Evolutionary conservation across 2,888 invertebrate species (phyloP), one percentile per base, ranked within the genome.

Genomic region (Lasioglossum pauxillum): DNA sequence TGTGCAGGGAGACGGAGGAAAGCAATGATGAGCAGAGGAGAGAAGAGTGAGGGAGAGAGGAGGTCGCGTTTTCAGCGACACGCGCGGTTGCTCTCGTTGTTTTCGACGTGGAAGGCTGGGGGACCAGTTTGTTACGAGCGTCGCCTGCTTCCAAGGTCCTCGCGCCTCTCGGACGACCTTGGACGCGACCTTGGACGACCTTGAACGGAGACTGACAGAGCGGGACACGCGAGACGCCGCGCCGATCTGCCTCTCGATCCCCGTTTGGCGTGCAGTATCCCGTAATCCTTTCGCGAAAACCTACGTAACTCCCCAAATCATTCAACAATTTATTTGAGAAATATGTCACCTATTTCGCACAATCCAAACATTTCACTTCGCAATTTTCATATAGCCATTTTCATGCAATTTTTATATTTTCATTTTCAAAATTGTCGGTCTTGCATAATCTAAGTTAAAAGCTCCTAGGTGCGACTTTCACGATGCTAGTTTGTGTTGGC

Each of bases 101-200:
- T 86, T 88, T 84, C 84, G 69, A 78, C 60, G 73, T 41, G 81
- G 78, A 85, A 85, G 84, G 81, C 80, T 75, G 82, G 1, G 84
- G 80, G 88, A 91, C 88, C 85, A 88, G 92, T 91, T 90, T 82
- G 82, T 89, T 85, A 84, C 90, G 80, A 78, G 88, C 83, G 46
- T 73, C 71, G 74, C 89, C 71, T 82, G 80, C 67, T 81, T 81
- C 35, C 90, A 87, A 91, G 91, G 90, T 92, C 91, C 87, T 88
- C 91, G 92, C 87, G 88, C 90, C 84, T 86, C 87, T 84, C 83
- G 84, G 77, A 16, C 92, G 90, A 93, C 93, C 93, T 93, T 93
- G 92, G 84, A 80, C 92, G 93, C 92, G 90, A 93, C 93, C 93
- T 93, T 93, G 92, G 84, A 78, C 92, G 93, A 93, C 93, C 93